Conservation (phyloP, 1,140 invertebrate species). For the Drosophila micromelanica region DNA sequence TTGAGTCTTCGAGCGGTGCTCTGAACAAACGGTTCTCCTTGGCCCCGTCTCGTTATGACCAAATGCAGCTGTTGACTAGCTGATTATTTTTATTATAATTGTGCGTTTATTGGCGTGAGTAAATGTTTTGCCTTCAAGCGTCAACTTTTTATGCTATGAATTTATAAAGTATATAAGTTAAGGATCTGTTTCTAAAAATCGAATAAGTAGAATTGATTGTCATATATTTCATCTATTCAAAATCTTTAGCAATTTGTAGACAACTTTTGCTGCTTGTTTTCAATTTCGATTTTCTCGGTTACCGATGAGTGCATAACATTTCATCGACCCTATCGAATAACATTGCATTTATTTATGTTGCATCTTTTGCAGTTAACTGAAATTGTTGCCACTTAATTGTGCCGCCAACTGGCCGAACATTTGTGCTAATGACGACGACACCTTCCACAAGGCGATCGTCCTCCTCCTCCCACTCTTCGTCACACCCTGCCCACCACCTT, state of each 20-base stretch:
- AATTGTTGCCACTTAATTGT: constrained; percentile 30
- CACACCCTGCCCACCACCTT: background rate
- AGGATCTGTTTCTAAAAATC: too few species aligned
- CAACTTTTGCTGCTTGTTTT: too few species aligned
- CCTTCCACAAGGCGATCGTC: constrained; percentile 42
- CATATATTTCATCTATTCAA: too few species aligned
- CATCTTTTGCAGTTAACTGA: constrained; percentile 41
- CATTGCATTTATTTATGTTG: constrained; percentile 28
- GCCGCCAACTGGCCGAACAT: constrained; percentile 27
- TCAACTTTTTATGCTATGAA: too few species aligned
- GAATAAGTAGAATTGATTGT: too few species aligned
- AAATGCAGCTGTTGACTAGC: constrained; percentile 57
- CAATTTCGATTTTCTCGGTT: too few species aligned
- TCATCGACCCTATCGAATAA: constrained; percentile 53
- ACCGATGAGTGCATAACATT: constrained; percentile 62
- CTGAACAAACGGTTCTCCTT: constrained; percentile 47
- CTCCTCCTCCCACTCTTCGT: constrained; percentile 1
- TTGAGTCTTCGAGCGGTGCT: constrained; percentile 10
- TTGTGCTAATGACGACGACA: constrained; percentile 77
- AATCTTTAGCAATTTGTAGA: too few species aligned
- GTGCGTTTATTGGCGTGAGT: constrained; percentile 77
- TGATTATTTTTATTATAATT: constrained; percentile 84
- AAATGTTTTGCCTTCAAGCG: constrained; percentile 41
- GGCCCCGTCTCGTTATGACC: constrained; percentile 57
- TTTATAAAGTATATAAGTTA: too few species aligned